Base-by-base conservation (phyloP, 2,113 vertebrate species). In the Strigops habroptila region DNA sequence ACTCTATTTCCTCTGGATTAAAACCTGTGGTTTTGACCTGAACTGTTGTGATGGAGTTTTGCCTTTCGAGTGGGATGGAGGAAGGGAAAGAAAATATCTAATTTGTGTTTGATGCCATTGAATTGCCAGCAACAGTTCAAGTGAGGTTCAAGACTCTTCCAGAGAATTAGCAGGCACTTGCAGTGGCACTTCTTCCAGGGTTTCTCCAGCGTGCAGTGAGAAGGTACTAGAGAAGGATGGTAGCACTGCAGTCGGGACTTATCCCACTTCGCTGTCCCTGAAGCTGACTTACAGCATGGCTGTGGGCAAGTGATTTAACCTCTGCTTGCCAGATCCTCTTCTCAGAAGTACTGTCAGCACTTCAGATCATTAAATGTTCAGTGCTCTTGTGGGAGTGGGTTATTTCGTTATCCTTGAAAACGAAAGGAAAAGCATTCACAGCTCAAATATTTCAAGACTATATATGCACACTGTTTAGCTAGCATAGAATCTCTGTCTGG, bases 151-250 rank as follows among this genome's bases (percentile, higher is more conserved):
- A 49, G 55, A 16, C 41, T 86, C 48, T 46, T 82, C 78, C 48
- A 70, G 49, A 76, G 43, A 37, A 75, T 75, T 48, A 68, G 27
- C 41, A 55, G 41, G 18, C 35, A 10, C 53, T 80, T 59, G 28
- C 15, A 9, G 9, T 71, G 8, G 9, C 43, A 12, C 28, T 86
- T n/a, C 9, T 53, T 63, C 48, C 3, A 1, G 48, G 14, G 21
- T 27, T 81, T 69, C 27, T 63, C 46, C 1, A 1, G 14, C 0
- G 3, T 2, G 7, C 22, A 1, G 2, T 10, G 30, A 23, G 62
- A 74, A 2, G 30, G 43, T 12, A 7, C n/a, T 46, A 22, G 82
- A n/a, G 37, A 2, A 51, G 51, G 59, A 46, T 46, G 28, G 23
- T 18, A 33, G 43, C 1, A 4, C 30, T 1, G 4, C 37, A n/a